A percentile compares a stretch with the other conserved stretches of the same genome.
phyloP scores from a whole-genome alignment of 92 coral and sea anemone genomes.

The Blastomussa wellsi region DNA sequence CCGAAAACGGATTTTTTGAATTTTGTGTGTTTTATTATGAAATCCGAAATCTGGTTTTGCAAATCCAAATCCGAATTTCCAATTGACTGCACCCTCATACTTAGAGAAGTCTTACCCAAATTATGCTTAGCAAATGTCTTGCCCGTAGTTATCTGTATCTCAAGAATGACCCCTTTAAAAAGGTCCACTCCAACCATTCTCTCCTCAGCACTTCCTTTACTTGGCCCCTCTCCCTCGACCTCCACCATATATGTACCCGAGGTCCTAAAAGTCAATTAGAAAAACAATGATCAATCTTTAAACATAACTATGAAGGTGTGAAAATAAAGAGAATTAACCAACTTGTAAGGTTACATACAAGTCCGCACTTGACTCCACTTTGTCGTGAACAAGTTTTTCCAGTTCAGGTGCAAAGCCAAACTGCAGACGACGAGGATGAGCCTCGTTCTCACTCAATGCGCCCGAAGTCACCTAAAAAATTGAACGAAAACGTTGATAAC shows the following conservation, averaged over 20 bases:
- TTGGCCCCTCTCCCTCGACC: constrained; percentile 49
- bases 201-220: constrained; percentile 63
- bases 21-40: too few relatives aligned
- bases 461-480: constrained; percentile 13
- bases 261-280: constrained; percentile 39
- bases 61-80: too few relatives aligned
- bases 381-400: constrained; percentile 80
- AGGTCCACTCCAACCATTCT: constrained; percentile 96
- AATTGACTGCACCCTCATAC: too few relatives aligned
- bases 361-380: constrained; percentile 66
- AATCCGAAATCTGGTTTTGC: too few relatives aligned
- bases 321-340: not conserved
- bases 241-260: constrained; percentile 91
- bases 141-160: constrained; percentile 80
- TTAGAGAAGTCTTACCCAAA: constrained; percentile 72
- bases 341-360: constrained; percentile 49
- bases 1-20: too few relatives aligned
- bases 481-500: not conserved
- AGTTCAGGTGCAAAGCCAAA: constrained; percentile 91
- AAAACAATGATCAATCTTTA: not conserved
- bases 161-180: constrained; percentile 83
- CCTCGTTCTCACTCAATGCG: constrained; percentile 35
- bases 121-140: constrained; percentile 81
- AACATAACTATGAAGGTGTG: not conserved
- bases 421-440: constrained; percentile 62